These are phyloP conservation scores for Panthera leo DNA, from an alignment of 2,113 vertebrate genomes.

Conservation along the genomic window DNA sequence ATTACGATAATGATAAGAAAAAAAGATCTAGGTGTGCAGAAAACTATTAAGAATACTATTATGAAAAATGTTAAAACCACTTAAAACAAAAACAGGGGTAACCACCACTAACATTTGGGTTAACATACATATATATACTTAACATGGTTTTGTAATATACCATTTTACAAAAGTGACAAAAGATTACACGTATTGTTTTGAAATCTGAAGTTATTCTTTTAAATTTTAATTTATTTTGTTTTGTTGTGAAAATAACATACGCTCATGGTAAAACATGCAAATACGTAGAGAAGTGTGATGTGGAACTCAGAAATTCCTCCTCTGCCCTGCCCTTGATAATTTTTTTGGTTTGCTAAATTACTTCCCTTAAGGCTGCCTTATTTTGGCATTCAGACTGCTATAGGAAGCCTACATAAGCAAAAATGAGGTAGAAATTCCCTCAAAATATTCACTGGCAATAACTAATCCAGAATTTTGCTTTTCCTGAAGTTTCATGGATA, in stretches of 20 bases:
- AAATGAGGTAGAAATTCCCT: neutral
- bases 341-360: neutral
- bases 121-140: neutral
- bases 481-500: neutral
- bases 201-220: neutral
- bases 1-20: neutral
- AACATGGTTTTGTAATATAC: neutral
- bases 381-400: neutral
- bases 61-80: neutral
- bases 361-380: neutral
- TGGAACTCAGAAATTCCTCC: neutral
- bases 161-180: neutral
- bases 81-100: neutral
- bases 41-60: neutral
- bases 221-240: conserved; percentile 6
- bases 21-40: neutral
- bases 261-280: neutral
- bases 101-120: neutral
- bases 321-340: neutral
- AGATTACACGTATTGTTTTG: neutral
- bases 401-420: neutral
- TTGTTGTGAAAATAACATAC: neutral
- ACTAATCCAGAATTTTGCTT: conserved; percentile 31
- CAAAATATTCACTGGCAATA: neutral
- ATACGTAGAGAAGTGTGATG: neutral